A percentile compares a stretch with the other conserved stretches of the same genome.
Conservation (phyloP, 2,888 invertebrate genomes). For the Iphiclides podalirius region DNA sequence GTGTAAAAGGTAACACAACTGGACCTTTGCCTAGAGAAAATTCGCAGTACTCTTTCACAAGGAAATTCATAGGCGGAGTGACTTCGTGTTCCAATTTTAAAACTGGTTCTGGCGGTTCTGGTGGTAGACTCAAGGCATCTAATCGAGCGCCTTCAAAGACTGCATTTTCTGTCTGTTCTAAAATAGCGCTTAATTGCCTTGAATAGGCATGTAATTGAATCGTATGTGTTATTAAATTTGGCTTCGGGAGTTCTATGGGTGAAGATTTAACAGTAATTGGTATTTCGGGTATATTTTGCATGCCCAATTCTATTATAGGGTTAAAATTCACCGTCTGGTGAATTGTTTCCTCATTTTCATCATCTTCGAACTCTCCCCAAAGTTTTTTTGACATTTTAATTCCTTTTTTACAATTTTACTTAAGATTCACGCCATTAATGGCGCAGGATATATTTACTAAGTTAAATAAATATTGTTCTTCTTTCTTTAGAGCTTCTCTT, state of each 20-base stretch:
- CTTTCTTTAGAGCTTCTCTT: no score
- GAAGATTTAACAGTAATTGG: slow-evolving; percentile 69
- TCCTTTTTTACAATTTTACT: no score
- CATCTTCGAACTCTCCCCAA: slow-evolving; percentile 70
- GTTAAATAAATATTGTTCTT: no score
- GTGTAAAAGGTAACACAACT: slow-evolving; percentile 64
- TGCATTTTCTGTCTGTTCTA: slow-evolving; percentile 60
- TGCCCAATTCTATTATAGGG: slow-evolving; percentile 72
- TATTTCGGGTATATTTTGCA: slow-evolving; percentile 75
- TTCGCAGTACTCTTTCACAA: slow-evolving; percentile 65
- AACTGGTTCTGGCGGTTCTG: slow-evolving; percentile 54
- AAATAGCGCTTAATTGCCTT: slow-evolving; percentile 54
- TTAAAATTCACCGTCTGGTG: slow-evolving; percentile 71
- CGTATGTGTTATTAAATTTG: slow-evolving; percentile 69
- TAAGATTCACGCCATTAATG: no score
- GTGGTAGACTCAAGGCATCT: slow-evolving; percentile 56
- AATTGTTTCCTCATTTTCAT: slow-evolving; percentile 52
- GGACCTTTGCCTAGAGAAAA: slow-evolving; percentile 69
- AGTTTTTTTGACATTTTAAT: slow-evolving; percentile 41
- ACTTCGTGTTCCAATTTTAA: slow-evolving; percentile 55
- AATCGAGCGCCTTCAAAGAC: slow-evolving; percentile 55
- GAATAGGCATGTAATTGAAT: slow-evolving; percentile 64
- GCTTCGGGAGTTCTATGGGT: slow-evolving; percentile 65
- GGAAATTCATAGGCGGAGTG: slow-evolving; percentile 59
- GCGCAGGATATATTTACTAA: no score